Base-by-base conservation (phyloP, 2,113 vertebrate species). In the Siphamia tubifer region DNA sequence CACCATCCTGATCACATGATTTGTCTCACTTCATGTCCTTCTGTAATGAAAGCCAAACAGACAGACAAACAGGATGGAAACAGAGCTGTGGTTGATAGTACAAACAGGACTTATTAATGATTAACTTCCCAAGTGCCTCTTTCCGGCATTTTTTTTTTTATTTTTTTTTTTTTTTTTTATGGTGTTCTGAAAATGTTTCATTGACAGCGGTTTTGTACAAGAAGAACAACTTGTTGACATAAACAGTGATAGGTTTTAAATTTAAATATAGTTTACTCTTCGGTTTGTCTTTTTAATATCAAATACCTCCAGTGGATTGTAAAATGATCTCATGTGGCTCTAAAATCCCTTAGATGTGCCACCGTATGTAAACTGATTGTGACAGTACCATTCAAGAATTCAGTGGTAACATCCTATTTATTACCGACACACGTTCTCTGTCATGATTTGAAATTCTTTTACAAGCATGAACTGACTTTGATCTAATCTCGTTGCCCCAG, bases 101-200 rank as follows among this genome's bases (percentile, higher is more conserved):
- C 51, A 65, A 80, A 43, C 45, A 45, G 48, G 31, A 61, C 20
- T 9, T 64, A 82, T 82, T 4, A 87, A 68, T 74, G 56, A 82
- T 80, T 75, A 73, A 76, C 73, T 60, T 48, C 17, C 35, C 25
- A 45, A 54, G 65, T 25, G 38, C 28, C 13, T 75, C 43, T 40
- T 42, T 25, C 12, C 13, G 28, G 28, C 43, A 52, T 76, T 54
- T 82, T 43, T 48, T 63, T 76, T 74, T 60, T 17, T n/a, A n/a
- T n/a, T n/a, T n/a, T 76, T 54, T 82, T 43, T 48, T 76, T 54
- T 82, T 43, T 48, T 63, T 76, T 74, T 60, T 17, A 68, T 52
- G 47, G 5, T 21, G 34, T 17, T 47, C 17, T 57, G 36, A 67
- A 69, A 70, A 63, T 21, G 56, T 62, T 65, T 48, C 38, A 66